Evolutionary conservation across 2,797 vertebrate species (phyloP).

Genomic region (Aldrovandia affinis): DNA sequence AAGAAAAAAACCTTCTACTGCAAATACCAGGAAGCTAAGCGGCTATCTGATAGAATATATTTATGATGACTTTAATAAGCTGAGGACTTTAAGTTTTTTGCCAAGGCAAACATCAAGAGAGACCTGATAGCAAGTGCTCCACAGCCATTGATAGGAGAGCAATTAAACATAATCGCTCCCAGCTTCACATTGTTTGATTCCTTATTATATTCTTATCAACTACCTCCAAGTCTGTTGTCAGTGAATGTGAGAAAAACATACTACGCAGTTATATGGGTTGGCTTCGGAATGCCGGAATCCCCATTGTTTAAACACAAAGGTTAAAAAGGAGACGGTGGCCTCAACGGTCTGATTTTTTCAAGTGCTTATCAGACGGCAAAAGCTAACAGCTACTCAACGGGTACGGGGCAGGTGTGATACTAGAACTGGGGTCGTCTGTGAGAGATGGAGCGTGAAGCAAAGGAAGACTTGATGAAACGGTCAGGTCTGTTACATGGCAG

Average conservation of each 20-base stretch:
- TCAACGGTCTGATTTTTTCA: conserved; percentile 59
- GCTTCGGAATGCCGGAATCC: conserved; percentile 56
- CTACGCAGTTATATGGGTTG: conserved; percentile 10
- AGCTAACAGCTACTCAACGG: conserved; percentile 68
- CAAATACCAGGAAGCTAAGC: conserved; percentile 75
- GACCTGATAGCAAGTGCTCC: conserved; percentile 69
- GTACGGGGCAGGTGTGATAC: conserved; percentile 58
- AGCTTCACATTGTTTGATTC: conserved; percentile 74
- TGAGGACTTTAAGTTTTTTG: conserved; percentile 64
- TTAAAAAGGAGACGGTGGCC: conserved; percentile 47
- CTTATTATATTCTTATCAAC: conserved; percentile 68
- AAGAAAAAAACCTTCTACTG: conserved; percentile 47
- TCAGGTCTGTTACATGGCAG: background rate
- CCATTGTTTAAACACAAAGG: conserved; percentile 59
- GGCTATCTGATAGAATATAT: conserved; percentile 69
- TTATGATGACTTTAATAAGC: conserved; percentile 75
- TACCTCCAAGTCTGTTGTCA: conserved; percentile 60
- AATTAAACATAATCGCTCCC: conserved; percentile 67
- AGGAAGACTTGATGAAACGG: background rate
- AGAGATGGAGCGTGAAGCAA: conserved; percentile 58
- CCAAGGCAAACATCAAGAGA: conserved; percentile 79
- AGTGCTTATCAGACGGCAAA: conserved; percentile 64
- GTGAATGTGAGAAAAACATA: conserved; percentile 64
- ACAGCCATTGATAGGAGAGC: conserved; percentile 65
- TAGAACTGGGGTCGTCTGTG: conserved; percentile 62